Conservation (phyloP, 2,113 vertebrate species). For the Nymphicus hollandicus region DNA sequence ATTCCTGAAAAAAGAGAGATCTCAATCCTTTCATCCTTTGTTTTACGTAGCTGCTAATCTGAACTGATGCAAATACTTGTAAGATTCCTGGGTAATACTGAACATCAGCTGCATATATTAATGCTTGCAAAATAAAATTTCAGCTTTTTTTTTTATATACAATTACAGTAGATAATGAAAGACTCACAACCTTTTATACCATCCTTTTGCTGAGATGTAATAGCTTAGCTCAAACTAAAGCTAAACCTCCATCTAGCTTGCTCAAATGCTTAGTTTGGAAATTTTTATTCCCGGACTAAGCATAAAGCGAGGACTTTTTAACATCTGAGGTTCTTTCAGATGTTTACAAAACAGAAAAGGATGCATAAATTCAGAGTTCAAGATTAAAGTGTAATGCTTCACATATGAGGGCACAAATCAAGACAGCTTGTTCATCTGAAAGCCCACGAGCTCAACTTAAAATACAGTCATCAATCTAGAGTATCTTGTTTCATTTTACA, state of each 20-base stretch:
- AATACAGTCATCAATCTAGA: neutral
- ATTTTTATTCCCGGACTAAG: neutral
- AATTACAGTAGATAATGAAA: neutral
- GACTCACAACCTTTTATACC: neutral
- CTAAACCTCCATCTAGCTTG: neutral
- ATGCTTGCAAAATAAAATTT: neutral
- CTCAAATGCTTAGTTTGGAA: neutral
- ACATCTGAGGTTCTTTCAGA: slow-evolving; percentile 13
- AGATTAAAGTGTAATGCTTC: neutral
- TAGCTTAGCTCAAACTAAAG: neutral
- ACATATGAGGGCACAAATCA: neutral
- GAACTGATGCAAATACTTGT: neutral
- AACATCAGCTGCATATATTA: neutral
- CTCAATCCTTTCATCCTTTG: neutral
- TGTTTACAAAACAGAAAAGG: neutral
- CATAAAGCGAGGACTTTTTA: neutral
- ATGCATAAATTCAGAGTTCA: neutral
- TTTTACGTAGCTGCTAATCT: neutral
- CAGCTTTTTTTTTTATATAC: neutral
- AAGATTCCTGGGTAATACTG: neutral
- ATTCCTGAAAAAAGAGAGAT: neutral
- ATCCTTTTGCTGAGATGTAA: neutral
- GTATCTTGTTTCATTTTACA: neutral
- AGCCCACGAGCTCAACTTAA: neutral
- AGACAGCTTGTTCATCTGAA: neutral